Percentiles rank a stretch among this genome's conserved stretches.
Evolutionary conservation across 2,113 vertebrate species (phyloP).

Genomic region (Hyla sarda): DNA sequence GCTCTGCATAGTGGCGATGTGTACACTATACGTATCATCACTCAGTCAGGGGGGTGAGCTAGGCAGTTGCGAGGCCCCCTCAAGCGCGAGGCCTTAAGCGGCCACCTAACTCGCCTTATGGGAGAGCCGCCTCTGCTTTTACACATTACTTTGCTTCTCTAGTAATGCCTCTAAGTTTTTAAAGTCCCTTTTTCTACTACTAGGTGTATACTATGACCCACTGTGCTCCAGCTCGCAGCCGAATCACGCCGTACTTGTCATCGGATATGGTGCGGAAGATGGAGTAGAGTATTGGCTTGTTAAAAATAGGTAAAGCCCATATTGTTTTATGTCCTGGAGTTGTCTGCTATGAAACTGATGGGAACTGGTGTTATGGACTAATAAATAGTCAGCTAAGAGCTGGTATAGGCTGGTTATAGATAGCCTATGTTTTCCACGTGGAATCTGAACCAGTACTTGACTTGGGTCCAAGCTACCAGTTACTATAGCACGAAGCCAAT

Average conservation of each 20-base stretch:
- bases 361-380: background rate
- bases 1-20: too few species aligned
- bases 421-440: background rate
- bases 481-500: background rate
- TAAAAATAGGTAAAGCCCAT: constrained; percentile 71
- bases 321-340: background rate
- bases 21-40: too few species aligned
- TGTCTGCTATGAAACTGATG: background rate
- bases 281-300: constrained; percentile 74
- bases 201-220: constrained; percentile 63
- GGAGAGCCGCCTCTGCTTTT: too few species aligned
- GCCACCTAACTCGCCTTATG: too few species aligned
- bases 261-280: constrained; percentile 70
- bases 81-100: too few species aligned
- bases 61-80: too few species aligned
- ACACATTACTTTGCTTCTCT: too few species aligned
- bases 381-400: too few species aligned
- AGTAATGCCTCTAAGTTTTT: too few species aligned
- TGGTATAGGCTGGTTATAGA: background rate
- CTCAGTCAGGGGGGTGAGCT: too few species aligned
- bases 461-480: background rate
- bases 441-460: too few species aligned
- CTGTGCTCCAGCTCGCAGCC: constrained; percentile 22
- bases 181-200: background rate
- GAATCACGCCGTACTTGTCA: constrained; percentile 65